phyloP scores from a whole-genome alignment of 2,888 invertebrate genomes.

The Amblyteles armatorius region DNA sequence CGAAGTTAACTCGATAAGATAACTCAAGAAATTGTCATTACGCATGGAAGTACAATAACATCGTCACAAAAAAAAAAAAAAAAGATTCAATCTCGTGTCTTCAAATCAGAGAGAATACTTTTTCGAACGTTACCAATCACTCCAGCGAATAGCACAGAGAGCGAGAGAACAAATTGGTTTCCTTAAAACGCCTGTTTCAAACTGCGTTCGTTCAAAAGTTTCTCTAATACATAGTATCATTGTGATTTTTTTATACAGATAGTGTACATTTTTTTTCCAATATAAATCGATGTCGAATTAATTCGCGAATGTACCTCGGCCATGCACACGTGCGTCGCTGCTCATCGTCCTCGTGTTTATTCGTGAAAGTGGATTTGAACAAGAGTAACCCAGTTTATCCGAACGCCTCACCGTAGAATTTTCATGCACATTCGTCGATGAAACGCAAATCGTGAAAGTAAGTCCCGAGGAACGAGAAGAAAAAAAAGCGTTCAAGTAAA shows the following conservation, averaged over 20 bases:
- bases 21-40: neutral
- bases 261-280: slow-evolving; percentile 14
- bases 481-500: slow-evolving; percentile 26
- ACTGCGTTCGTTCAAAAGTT: slow-evolving; percentile 8
- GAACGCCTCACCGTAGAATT: neutral
- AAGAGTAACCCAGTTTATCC: neutral
- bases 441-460: slow-evolving; percentile 13
- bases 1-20: neutral
- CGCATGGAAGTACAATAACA: neutral
- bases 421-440: neutral
- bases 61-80: neutral
- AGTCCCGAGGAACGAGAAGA: slow-evolving; percentile 6
- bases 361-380: neutral
- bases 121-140: neutral
- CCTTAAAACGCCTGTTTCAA: neutral
- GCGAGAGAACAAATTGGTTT: neutral
- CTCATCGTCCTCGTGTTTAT: neutral
- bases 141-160: neutral
- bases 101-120: neutral
- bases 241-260: slow-evolving; percentile 10
- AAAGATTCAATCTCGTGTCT: neutral
- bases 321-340: neutral
- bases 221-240: slow-evolving; percentile 7
- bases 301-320: slow-evolving; percentile 13
- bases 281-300: slow-evolving; percentile 11